phyloP scores from a whole-genome alignment of 2,797 vertebrate genomes.

The Spatula versicolor region DNA sequence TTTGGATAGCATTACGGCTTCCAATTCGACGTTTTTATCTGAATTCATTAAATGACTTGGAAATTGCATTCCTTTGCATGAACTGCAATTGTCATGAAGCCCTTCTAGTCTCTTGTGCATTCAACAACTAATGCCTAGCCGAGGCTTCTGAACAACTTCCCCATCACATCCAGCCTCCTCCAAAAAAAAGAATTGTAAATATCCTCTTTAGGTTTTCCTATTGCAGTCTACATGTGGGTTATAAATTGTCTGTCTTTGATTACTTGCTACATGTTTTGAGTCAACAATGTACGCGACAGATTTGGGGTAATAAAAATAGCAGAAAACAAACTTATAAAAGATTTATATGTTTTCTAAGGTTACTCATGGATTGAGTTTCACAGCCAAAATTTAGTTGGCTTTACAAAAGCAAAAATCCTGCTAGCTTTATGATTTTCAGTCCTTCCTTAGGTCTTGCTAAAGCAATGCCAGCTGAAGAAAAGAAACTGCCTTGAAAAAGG shows the following conservation, averaged over 20 bases:
- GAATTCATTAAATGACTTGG: constrained; percentile 3
- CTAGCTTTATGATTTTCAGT: neutral
- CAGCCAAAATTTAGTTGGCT: neutral
- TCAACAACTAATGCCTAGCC: neutral
- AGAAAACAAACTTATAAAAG: constrained; percentile 60
- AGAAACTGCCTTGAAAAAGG: neutral
- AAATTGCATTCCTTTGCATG: constrained; percentile 6
- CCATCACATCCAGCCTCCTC: neutral
- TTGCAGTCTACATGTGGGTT: neutral
- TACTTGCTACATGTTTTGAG: constrained; percentile 13
- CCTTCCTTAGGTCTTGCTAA: neutral
- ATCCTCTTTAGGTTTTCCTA: neutral
- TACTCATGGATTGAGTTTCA: neutral
- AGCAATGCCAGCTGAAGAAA: neutral
- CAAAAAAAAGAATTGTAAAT: neutral
- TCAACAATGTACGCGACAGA: constrained; percentile 43
- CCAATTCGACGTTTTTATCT: constrained; percentile 37
- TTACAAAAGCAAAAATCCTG: neutral
- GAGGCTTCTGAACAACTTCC: neutral
- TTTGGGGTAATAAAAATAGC: constrained; percentile 54
- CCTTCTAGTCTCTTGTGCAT: neutral
- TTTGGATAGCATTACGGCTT: constrained; percentile 29
- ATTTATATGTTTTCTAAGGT: constrained; percentile 44
- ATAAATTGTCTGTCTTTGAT: neutral
- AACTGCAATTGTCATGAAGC: constrained; percentile 8